These are phyloP conservation scores for Gadus chalcogrammus DNA, from an alignment of 2,113 vertebrate genomes.

Conservation along the genomic window DNA sequence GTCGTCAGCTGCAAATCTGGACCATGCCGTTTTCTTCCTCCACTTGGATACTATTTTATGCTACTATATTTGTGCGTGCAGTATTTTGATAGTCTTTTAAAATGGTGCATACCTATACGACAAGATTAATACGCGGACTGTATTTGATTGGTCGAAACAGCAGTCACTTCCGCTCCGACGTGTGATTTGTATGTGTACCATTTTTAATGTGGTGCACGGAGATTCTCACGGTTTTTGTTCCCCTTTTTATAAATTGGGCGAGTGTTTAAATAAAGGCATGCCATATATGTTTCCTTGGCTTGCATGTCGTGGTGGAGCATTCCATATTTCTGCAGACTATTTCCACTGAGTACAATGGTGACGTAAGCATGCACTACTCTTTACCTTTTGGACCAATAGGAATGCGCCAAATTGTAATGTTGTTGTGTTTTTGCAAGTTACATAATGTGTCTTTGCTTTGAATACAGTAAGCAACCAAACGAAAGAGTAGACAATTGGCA, in stretches of 20 bases:
- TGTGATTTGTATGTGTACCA: neutral
- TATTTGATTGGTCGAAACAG: constrained; percentile 52
- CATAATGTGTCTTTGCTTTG: too few species aligned
- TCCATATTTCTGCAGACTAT: neutral
- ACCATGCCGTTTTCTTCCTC: too few species aligned
- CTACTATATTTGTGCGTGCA: neutral
- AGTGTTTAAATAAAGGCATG: neutral
- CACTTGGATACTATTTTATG: neutral
- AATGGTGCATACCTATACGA: too few species aligned
- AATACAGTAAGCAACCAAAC: too few species aligned
- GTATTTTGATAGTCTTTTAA: too few species aligned
- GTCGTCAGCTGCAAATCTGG: too few species aligned
- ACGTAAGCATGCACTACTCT: neutral
- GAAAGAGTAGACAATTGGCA: too few species aligned
- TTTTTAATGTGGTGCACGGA: too few species aligned
- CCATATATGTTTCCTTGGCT: neutral
- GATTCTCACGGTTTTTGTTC: too few species aligned
- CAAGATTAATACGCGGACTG: neutral
- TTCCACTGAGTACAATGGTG: neutral
- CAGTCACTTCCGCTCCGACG: constrained; percentile 54
- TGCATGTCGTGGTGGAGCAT: too few species aligned
- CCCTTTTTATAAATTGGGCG: too few species aligned
- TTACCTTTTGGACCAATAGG: neutral
- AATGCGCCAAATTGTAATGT: neutral
- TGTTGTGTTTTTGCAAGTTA: too few species aligned